Evolutionary conservation across 1,140 invertebrate genomes (phyloP), one percentile per base, ranked within the genome.

Genomic region (Euwallacea similis): DNA sequence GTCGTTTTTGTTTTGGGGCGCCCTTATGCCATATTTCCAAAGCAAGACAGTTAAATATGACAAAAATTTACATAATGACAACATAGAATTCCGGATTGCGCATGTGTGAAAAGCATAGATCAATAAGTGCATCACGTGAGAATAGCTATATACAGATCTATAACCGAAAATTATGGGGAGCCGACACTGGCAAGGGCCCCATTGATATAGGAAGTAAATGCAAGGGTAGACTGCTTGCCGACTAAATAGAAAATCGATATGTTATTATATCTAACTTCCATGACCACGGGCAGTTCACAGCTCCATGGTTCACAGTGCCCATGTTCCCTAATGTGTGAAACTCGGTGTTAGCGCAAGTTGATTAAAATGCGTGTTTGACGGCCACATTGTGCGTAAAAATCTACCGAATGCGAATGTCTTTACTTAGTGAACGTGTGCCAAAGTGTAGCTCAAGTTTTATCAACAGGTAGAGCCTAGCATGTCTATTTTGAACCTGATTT

Each of bases 391-490:
- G 54, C 65, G 65, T 69, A 61, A 69, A 69, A 61, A 33, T 33
- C 21, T 33, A 4, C 4, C 21, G 21, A 41, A 69, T 53, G 43
- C 41, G 41, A 55, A 41, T 33, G 41, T 44, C 7, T 50, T 41
- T 47, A 16, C 9, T 42, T 15, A 69, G 58, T 69, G 66, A 53
- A 50, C 41, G 13, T 61, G 66, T 69, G 66, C 46, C 46, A 33
- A 61, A 63, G 67, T 69, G 67, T 69, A 44, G 44, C 21, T 69
- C 62, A 56, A 71, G 65, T 43, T 56, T 66, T 58, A 66, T 67
- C 70, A 72, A 72, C 70, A 72, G 70, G 70, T 72, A 72, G 70
- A 72, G 59, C 61, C 62, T 63, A 72, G 70, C 70, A 72, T 72
- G 70, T 42, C 64, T 66, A 33, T 33, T 63, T 46, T 46, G 33